Base-by-base conservation (phyloP, 2,888 invertebrate genomes). In the Campoplex capitator region DNA sequence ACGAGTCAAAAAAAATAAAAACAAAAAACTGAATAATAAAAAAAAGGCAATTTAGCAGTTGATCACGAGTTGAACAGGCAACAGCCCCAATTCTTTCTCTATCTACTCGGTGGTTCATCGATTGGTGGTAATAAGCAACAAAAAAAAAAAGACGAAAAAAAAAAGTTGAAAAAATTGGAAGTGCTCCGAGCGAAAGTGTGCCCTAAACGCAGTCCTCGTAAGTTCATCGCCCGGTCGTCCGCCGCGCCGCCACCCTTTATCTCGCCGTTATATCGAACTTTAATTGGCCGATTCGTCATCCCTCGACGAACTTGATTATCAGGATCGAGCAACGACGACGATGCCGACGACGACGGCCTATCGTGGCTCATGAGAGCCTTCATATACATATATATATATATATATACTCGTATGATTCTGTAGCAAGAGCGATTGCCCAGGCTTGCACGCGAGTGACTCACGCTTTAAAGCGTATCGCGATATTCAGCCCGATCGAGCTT, bases 201-300 rank as follows among this genome's bases (percentile, higher is more conserved):
- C 70, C 81, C 54, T 35, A 28, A 81, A 85, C 73, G 83, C 48
- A 78, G 28, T 83, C 51, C 73, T 62, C 54, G 83, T 38, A 86
- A 88, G 89, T 89, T 89, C 89, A 89, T 88, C 87, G 89, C 75
- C 88, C 89, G 79, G 75, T 84, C 83, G 86, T 70, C 83, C 79
- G 73, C 73, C 79, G 73, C 73, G 45, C 70, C 70, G 90, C 84
- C 86, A 89, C 89, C 88, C 92, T 93, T 62, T 93, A 94, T 94
- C 94, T 91, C 89, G 88, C 89, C 91, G 90, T 91, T 91, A 92
- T 93, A 94, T 94, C 93, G 92, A 91, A 92, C 93, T 93, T 93
- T 94, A 94, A 94, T 94, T 94, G 93, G 93, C 90, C 93, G 93
- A 94, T 94, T 94, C 94, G 94, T 94, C 94, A 94, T 94, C 92